These are phyloP conservation scores for Prosopocoilus inquinatus DNA, from an alignment of 2,888 invertebrate genomes.

Conservation along the genomic window DNA sequence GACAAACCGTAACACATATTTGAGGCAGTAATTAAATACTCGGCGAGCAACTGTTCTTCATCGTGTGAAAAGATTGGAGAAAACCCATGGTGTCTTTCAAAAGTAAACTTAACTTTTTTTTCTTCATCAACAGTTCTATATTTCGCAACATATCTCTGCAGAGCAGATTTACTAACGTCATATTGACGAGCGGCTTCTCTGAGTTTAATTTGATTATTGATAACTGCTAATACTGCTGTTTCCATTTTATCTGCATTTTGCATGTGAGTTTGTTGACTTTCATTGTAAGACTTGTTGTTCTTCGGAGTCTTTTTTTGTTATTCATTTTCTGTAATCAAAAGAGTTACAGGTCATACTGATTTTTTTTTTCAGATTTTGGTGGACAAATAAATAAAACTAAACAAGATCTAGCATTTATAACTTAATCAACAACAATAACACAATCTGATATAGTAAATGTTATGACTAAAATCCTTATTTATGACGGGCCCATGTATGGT, in stretches of 20 bases:
- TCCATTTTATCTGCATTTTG: not conserved
- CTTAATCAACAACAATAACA: too few species aligned
- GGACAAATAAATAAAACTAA: too few species aligned
- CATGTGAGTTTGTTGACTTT: not conserved
- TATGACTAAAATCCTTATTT: too few species aligned
- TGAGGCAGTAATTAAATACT: not conserved
- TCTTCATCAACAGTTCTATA: not conserved
- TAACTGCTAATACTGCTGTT: not conserved
- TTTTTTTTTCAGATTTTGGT: too few species aligned
- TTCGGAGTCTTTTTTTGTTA: not conserved
- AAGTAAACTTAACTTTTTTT: not conserved
- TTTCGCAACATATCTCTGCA: not conserved
- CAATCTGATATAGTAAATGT: too few species aligned
- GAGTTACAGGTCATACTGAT: not conserved
- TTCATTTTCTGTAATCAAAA: not conserved
- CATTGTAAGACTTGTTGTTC: not conserved
- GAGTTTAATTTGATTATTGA: not conserved
- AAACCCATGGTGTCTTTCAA: not conserved
- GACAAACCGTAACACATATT: too few species aligned
- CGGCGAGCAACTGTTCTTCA: conserved; percentile 5
- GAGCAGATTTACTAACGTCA: not conserved
- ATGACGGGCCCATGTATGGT: too few species aligned
- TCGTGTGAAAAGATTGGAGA: not conserved
- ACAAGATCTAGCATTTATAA: too few species aligned
- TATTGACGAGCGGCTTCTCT: not conserved